Conservation (phyloP, 2,113 vertebrate genomes). For the Rousettus leschenaultii region DNA sequence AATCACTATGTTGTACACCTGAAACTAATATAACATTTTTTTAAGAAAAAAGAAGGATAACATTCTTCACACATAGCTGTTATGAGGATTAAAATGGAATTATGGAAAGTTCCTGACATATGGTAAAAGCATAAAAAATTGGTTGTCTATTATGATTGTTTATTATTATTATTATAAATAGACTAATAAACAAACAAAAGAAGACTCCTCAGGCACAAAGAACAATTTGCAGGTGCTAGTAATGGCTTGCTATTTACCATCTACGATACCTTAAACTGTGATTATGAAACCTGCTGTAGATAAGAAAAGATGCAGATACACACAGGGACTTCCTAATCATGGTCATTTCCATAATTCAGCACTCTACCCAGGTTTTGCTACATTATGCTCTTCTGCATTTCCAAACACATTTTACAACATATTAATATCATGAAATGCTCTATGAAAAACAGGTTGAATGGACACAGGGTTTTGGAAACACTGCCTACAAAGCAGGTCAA, state of each 20-base stretch:
- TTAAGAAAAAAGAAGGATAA: neutral
- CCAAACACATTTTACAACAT: neutral
- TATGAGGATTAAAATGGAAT: neutral
- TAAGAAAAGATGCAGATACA: neutral
- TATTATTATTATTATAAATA: neutral
- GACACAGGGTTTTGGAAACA: neutral
- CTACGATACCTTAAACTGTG: neutral
- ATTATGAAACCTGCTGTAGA: neutral
- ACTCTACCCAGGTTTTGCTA: neutral
- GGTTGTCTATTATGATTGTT: neutral
- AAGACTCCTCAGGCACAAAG: neutral
- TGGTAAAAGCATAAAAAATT: neutral
- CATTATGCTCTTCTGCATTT: neutral
- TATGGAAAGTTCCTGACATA: neutral
- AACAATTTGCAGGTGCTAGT: neutral
- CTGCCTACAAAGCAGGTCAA: neutral
- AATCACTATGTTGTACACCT: no score
- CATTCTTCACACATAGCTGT: neutral
- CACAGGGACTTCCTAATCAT: neutral
- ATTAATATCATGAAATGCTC: neutral
- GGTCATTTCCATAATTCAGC: neutral
- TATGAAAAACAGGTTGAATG: neutral
- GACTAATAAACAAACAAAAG: constrained; percentile 25
- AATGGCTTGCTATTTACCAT: neutral
- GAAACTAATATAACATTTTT: no score